Conservation (phyloP, 2,888 invertebrate genomes). For the Argyresthia albistria region DNA sequence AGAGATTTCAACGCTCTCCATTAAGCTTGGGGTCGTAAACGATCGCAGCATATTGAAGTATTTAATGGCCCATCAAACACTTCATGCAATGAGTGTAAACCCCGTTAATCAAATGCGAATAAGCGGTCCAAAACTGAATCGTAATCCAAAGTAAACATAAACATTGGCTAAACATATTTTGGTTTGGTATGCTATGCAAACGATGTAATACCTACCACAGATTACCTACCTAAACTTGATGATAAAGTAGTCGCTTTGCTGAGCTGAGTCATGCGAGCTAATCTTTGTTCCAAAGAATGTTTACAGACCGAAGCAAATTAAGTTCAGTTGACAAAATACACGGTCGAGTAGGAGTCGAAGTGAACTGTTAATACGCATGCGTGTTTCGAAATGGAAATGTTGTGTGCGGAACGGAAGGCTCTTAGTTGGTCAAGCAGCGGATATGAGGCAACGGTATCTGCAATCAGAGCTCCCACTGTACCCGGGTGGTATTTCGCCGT, state of each 20-base stretch:
- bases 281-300: background rate
- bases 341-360: slow-evolving; percentile 23
- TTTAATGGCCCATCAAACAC: background rate
- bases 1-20: slow-evolving; percentile 26
- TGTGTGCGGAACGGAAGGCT: slow-evolving; percentile 63
- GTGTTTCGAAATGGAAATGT: slow-evolving; percentile 48
- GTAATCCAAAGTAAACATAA: no score
- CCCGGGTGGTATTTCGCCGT: no score
- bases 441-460: slow-evolving; percentile 42
- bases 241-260: no score
- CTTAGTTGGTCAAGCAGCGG: slow-evolving; percentile 55
- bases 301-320: slow-evolving; percentile 37
- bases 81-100: no score
- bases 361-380: slow-evolving; percentile 8
- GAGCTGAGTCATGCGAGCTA: no score
- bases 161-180: no score
- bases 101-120: no score
- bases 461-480: background rate
- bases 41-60: no score
- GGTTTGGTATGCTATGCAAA: no score
- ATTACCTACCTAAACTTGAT: no score
- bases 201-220: no score
- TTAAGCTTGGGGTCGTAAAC: slow-evolving; percentile 19
- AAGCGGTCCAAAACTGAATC: no score
- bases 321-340: slow-evolving; percentile 53